Evolutionary conservation across 1,140 invertebrate genomes (phyloP), one percentile per base, ranked within the genome.

Genomic region (Melipona quadrifasciata): DNA sequence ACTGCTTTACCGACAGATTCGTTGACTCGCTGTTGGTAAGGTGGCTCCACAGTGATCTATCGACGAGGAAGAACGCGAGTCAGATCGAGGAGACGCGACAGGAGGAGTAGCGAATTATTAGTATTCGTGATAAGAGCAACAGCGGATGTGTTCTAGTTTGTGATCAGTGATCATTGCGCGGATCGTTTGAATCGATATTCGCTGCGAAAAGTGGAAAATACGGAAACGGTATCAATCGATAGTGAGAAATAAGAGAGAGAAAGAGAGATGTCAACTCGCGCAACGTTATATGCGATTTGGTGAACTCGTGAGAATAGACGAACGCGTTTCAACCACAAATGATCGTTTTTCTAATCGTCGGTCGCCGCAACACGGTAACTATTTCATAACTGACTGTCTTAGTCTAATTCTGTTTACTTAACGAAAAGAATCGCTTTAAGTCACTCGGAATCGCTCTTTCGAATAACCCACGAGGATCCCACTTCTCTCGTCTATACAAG

Each of bases 51-150:
- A 68, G 74, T 81, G 86, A 88, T 81, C 86, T 73, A 65, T 67
- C 83, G 86, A 80, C 81, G 79, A 88, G 70, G 65, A 64, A 47
- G 78, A 88, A 64, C 86, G 68, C 64, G 75, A 74, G 57, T 47
- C 55, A 51, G 47, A 71, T 47, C 72, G 73, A 47, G 57, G 77
- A 82, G 78, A 82, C 74, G 79, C 82, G 57, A 55, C 87, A 88
- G n/a, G n/a, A n/a, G n/a, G n/a, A n/a, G 87, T 89, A 86, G 87
- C 82, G 75, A 79, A 76, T 72, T 85, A 88, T 74, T 82, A 53
- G 86, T 88, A 83, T 70, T 88, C 82, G 86, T 64, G 87, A 89
- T 89, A 89, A 89, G 86, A 78, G 80, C 74, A 74, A 88, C 19
- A 57, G 82, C 55, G 27, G 47, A 51, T 61, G 67, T 65, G 86